Conservation (phyloP, 1,140 invertebrate genomes). For the Pomacea maculata region DNA sequence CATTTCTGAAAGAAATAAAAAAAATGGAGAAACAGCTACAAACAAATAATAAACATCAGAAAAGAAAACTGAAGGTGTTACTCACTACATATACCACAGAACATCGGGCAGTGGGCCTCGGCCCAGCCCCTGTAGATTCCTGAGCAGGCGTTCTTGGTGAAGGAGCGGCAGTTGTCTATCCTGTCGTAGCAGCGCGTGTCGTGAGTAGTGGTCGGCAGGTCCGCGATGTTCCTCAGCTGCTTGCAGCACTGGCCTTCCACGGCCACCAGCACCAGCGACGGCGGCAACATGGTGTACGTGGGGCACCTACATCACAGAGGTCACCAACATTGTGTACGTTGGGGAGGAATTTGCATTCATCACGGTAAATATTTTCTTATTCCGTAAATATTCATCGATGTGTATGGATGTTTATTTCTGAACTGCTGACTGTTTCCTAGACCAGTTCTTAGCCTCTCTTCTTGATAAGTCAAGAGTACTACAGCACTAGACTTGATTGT, state of each 20-base stretch:
- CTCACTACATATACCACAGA: constrained; percentile 46
- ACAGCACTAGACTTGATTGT: too few relatives aligned
- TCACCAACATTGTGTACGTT: too few relatives aligned
- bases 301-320: constrained; percentile 34
- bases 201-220: constrained; percentile 6
- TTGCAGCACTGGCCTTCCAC: constrained; percentile 45
- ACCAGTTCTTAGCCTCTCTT: too few relatives aligned
- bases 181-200: constrained; percentile 2
- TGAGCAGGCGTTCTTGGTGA: constrained; percentile 24
- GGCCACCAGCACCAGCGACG: constrained; percentile 42
- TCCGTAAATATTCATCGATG: too few relatives aligned
- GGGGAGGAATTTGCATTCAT: too few relatives aligned
- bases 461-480: too few relatives aligned
- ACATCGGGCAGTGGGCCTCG: constrained; percentile 36
- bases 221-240: constrained; percentile 27
- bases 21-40: neutral
- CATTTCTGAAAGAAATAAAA: too few relatives aligned
- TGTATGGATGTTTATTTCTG: too few relatives aligned
- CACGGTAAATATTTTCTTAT: too few relatives aligned
- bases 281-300: constrained; percentile 38
- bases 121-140: constrained; percentile 33
- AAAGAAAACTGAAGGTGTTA: neutral
- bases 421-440: too few relatives aligned
- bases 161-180: constrained; percentile 32
- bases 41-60: neutral